Conservation (phyloP, 2,888 invertebrate species). For the Lithophane semibrunnea region DNA sequence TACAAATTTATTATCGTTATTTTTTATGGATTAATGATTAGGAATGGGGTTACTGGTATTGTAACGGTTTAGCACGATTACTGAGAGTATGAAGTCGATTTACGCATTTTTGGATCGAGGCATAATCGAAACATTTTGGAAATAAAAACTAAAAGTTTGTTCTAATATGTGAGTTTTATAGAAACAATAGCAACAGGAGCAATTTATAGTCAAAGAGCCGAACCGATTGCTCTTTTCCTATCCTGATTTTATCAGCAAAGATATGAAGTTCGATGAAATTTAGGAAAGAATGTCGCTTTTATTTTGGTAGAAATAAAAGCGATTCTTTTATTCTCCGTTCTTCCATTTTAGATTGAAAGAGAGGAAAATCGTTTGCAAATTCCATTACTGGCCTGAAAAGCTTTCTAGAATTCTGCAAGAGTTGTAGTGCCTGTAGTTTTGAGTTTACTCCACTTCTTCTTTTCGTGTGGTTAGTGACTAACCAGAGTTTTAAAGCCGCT, state of each 20-base stretch:
- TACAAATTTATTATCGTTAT: neutral
- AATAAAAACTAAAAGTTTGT: neutral
- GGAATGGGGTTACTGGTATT: neutral
- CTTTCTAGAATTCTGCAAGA: neutral
- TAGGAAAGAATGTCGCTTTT: neutral
- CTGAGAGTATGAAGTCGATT: neutral
- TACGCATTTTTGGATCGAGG: neutral
- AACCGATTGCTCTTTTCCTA: neutral
- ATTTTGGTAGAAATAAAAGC: too few species aligned
- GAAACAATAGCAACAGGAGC: neutral
- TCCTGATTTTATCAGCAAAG: neutral
- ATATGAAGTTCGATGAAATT: neutral
- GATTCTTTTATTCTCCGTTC: too few species aligned
- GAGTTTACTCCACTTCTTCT: neutral
- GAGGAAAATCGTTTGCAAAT: constrained; percentile 12
- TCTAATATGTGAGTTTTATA: neutral
- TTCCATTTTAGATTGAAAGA: constrained; percentile 7
- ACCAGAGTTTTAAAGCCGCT: too few species aligned
- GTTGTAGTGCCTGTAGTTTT: neutral
- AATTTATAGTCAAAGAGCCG: neutral
- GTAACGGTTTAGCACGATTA: neutral
- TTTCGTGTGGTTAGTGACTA: too few species aligned
- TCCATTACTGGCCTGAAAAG: neutral
- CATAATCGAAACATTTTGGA: neutral
- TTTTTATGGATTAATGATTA: constrained; percentile 10